Base-by-base conservation (phyloP, 64 coral and sea anemone genomes). In the Platygyra sinensis region DNA sequence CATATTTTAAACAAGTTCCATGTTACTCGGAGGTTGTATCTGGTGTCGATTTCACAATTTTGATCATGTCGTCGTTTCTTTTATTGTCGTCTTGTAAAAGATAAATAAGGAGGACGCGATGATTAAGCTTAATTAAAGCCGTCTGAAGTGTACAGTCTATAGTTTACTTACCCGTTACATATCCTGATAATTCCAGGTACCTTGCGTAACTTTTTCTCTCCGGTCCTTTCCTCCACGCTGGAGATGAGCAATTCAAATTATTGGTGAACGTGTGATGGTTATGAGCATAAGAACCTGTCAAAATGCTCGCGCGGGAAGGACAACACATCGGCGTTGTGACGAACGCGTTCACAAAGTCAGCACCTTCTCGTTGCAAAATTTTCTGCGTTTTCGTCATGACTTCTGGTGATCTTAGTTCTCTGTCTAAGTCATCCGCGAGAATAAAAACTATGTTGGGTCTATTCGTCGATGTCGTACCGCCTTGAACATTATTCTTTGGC, bases 281-380 rank as follows among this genome's bases (percentile, higher is more conserved):
- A 28, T 98, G 96, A 0, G 88, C 93, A 19, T 98, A 98, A 54
- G 91, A 94, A 63, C 96, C 96, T 12, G 96, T 98, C n/a, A 98
- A 83, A 60, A 98, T 98, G 14, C 92, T 94, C 0, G 96, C 88
- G 59, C 96, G 88, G 17, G 96, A 98, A 22, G 96, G 96, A 18
- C 96, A 98, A 22, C 96, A 98, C 69, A 94, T 98, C 17, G 96
- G 96, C 2, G 96, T 91, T 86, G 96, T 98, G 36, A 98, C 96
- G 80, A 93, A 98, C 62, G 96, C 96, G n/a, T 98, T 98, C 64
- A 98, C 96, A 92, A 98, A 98, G 19, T 94, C 92, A 0, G 96
- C 93, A 36, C 96, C 96, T 59, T 89, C 89, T 59, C 72, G 74
- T 2, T 64, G 89, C 10, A 98, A n/a, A 86, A 98, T 77, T 16